Evolutionary conservation across 1,140 invertebrate species (phyloP).

Genomic region (Cylas formicarius): DNA sequence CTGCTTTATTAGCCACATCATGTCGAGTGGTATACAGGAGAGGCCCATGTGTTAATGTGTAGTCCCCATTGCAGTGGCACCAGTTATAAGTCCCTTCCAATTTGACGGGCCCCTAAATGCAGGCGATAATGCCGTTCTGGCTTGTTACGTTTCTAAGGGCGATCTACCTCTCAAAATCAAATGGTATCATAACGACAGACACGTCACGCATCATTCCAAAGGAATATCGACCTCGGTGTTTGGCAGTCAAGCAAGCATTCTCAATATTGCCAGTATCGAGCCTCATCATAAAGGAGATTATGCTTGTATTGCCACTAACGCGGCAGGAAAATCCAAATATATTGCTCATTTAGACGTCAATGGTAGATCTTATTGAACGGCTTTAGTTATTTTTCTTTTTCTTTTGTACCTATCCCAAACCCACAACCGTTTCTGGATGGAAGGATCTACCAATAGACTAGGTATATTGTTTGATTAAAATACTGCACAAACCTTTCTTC

Average conservation of each 20-base stretch:
- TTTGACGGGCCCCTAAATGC: conserved; percentile 55
- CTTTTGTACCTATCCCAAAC: conserved; percentile 13
- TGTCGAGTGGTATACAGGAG: conserved; percentile 16
- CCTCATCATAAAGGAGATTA: conserved; percentile 56
- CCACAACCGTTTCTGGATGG: not conserved
- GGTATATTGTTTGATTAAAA: conserved; percentile 38
- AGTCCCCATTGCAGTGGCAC: conserved; percentile 45
- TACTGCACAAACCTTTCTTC: conserved; percentile 59
- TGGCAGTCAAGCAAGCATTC: conserved; percentile 30
- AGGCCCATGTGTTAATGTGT: conserved; percentile 29
- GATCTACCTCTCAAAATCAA: conserved; percentile 55
- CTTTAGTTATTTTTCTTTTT: conserved; percentile 9
- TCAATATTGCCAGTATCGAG: conserved; percentile 52
- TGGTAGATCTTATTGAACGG: conserved; percentile 43
- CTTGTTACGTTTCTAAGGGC: conserved; percentile 56
- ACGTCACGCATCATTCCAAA: conserved; percentile 31
- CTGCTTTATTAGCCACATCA: not conserved
- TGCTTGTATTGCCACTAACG: conserved; percentile 55
- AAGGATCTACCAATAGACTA: conserved; percentile 8
- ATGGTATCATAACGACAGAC: conserved; percentile 53
- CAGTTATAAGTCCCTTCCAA: conserved; percentile 52
- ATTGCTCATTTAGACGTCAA: conserved; percentile 56
- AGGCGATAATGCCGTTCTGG: conserved; percentile 54
- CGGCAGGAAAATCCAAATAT: conserved; percentile 52
- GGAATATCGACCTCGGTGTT: conserved; percentile 31